These are phyloP conservation scores for Troglohyphantes excavatus DNA, from an alignment of 2,888 invertebrate species.

Conservation along the genomic window DNA sequence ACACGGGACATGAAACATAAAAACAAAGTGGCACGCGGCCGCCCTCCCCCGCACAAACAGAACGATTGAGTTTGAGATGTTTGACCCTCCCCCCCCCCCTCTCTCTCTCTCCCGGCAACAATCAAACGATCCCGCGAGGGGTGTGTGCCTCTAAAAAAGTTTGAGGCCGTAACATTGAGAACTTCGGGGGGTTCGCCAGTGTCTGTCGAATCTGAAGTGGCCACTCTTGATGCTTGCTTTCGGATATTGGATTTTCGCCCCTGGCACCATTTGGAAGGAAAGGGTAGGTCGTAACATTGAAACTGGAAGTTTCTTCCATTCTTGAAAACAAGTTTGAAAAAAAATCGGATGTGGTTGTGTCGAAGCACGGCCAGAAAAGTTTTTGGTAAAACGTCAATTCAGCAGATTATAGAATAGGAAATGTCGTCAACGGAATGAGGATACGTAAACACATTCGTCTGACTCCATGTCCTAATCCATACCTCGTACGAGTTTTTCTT, in stretches of 20 bases:
- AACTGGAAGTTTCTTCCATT: background rate
- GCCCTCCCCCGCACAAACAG: background rate
- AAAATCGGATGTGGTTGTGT: too few relatives aligned
- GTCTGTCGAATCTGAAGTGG: conserved; percentile 29
- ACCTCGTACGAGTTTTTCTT: too few relatives aligned
- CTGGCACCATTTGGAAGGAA: background rate
- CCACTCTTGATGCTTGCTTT: conserved; percentile 23
- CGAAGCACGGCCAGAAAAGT: too few relatives aligned
- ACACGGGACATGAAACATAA: conserved; percentile 55
- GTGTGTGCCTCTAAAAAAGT: conserved; percentile 25
- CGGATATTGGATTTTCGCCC: conserved; percentile 26
- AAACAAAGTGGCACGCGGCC: conserved; percentile 18
- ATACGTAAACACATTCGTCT: too few relatives aligned
- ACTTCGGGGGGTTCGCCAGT: background rate
- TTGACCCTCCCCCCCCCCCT: conserved; percentile 11
- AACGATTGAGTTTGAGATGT: conserved; percentile 51
- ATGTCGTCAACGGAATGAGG: too few relatives aligned
- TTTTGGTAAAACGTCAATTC: too few relatives aligned
- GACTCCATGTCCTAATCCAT: too few relatives aligned
- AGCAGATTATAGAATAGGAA: too few relatives aligned
- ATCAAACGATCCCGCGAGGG: conserved; percentile 45
- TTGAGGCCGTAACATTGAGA: conserved; percentile 11
- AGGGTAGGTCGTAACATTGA: conserved; percentile 12
- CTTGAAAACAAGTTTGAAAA: too few relatives aligned
- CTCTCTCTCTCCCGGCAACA: conserved; percentile 14